A percentile compares a stretch with the other conserved stretches of the same genome.
Conservation (phyloP, 2,888 invertebrate species). For the Margaritifera margaritifera region DNA sequence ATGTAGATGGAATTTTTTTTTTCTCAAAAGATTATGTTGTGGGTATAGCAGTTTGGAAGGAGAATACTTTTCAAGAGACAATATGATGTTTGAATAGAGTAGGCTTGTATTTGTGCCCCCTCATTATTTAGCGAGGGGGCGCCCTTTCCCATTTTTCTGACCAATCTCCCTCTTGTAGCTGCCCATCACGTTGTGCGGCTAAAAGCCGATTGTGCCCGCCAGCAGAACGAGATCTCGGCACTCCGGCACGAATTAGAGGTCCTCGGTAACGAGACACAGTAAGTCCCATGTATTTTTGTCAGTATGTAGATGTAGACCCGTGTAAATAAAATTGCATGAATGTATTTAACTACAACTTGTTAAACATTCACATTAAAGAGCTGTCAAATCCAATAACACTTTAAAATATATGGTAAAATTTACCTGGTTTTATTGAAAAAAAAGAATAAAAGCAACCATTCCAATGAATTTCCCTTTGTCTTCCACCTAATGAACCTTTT, state of each 20-base stretch:
- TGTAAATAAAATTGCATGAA: neutral
- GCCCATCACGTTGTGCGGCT: slow-evolving; percentile 57
- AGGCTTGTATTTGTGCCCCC: slow-evolving; percentile 4
- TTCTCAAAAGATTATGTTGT: neutral
- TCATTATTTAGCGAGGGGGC: slow-evolving; percentile 32
- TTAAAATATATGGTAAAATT: too few species aligned
- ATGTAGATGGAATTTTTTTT: too few species aligned
- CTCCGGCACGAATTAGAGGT: slow-evolving; percentile 54
- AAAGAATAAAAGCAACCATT: too few species aligned
- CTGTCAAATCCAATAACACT: too few species aligned
- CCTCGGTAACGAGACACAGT: slow-evolving; percentile 62
- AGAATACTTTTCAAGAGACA: slow-evolving; percentile 7
- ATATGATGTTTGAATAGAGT: slow-evolving; percentile 3
- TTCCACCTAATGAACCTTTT: too few species aligned
- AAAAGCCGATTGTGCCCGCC: slow-evolving; percentile 51
- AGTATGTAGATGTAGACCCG: neutral
- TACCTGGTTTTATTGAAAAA: too few species aligned
- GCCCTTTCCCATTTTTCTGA: slow-evolving; percentile 55
- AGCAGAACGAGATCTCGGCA: slow-evolving; percentile 47
- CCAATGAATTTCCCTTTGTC: too few species aligned
- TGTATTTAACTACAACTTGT: too few species aligned
- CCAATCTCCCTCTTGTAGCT: slow-evolving; percentile 60
- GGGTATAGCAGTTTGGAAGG: neutral
- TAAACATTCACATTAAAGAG: too few species aligned
- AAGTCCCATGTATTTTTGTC: slow-evolving; percentile 42